These are phyloP conservation scores for Chiridota heheva DNA, from an alignment of 35 echinoderm and acorn worm genomes.

Conservation along the genomic window DNA sequence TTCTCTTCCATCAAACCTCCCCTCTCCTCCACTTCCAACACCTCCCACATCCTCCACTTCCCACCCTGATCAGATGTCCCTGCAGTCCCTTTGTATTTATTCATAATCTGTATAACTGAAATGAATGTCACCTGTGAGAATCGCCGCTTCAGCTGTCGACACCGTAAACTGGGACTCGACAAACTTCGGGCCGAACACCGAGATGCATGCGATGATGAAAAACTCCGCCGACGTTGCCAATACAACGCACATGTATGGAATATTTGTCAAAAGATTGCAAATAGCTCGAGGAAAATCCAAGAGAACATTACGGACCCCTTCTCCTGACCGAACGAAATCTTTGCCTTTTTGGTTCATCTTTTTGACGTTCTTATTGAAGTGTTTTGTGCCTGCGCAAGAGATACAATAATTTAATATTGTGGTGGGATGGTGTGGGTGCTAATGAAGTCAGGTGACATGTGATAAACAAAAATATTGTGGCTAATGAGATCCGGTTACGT, in stretches of 20 bases:
- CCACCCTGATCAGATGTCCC: neutral
- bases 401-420: too few relatives aligned
- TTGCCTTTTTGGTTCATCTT: constrained; percentile 38
- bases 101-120: neutral
- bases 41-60: too few relatives aligned
- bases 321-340: constrained; percentile 24
- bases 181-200: constrained; percentile 67
- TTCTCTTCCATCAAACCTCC: neutral
- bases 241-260: constrained; percentile 50
- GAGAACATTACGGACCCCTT: constrained; percentile 25
- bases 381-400: constrained; percentile 37
- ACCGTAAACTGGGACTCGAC: constrained; percentile 63
- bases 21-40: neutral
- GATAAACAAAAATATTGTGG: too few relatives aligned
- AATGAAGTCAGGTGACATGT: too few relatives aligned
- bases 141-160: constrained; percentile 48
- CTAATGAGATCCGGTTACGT: too few relatives aligned
- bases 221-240: constrained; percentile 42
- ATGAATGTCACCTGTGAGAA: constrained; percentile 39
- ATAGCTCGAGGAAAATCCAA: constrained; percentile 53
- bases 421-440: too few relatives aligned
- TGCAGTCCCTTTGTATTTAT: neutral
- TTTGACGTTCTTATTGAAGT: neutral
- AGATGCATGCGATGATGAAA: constrained; percentile 51
- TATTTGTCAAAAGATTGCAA: constrained; percentile 55